Evolutionary conservation across 2,888 invertebrate genomes (phyloP).

Genomic region (Eledone cirrhosa): DNA sequence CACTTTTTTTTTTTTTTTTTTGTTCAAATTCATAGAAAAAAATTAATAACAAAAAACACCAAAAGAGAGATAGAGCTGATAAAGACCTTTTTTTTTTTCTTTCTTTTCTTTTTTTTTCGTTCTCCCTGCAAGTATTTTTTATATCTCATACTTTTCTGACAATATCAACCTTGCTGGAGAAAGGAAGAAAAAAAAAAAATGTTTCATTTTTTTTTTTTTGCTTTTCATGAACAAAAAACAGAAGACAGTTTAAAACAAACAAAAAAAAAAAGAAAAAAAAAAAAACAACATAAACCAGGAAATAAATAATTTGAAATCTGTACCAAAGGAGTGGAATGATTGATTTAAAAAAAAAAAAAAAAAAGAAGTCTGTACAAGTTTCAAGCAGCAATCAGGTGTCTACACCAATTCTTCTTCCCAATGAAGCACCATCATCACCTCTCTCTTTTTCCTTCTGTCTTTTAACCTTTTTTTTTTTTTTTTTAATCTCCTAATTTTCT

Average conservation of each 20-base stretch:
- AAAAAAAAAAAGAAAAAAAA: too few species aligned
- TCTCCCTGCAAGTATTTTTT: too few species aligned
- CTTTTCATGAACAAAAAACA: constrained; percentile 4
- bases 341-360: not conserved
- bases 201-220: constrained; percentile 7
- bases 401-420: not conserved
- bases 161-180: constrained; percentile 7
- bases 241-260: not conserved
- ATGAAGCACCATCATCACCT: not conserved
- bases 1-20: too few species aligned
- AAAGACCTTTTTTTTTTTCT: too few species aligned
- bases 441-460: not conserved
- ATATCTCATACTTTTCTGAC: too few species aligned
- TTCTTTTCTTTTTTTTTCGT: too few species aligned
- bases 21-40: too few species aligned
- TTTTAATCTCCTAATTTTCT: not conserved
- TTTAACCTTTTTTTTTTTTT: not conserved
- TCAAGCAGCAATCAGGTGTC: not conserved
- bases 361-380: not conserved
- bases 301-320: constrained; percentile 6
- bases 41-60: too few species aligned
- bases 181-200: not conserved
- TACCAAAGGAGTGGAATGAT: not conserved
- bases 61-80: too few species aligned
- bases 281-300: too few species aligned